Evolutionary conservation across 2,113 vertebrate genomes (phyloP).

Genomic region (Gambusia holbrooki): DNA sequence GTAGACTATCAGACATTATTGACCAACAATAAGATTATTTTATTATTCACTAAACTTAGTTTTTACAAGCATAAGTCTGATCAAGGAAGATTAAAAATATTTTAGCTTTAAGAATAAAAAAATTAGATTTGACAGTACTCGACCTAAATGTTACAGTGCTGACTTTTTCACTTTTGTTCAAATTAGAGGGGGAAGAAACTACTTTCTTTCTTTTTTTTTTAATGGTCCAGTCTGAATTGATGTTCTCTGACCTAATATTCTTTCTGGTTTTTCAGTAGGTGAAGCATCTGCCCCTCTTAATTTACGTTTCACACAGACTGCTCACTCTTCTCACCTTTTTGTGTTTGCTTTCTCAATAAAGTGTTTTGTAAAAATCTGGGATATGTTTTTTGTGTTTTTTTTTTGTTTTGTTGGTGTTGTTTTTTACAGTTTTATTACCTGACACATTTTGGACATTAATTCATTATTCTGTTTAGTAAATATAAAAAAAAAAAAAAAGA

Average conservation of each 20-base stretch:
- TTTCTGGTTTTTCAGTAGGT: constrained; percentile 67
- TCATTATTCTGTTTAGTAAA: no score
- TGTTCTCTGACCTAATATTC: constrained; percentile 48
- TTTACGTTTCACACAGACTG: constrained; percentile 42
- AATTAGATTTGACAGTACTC: no score
- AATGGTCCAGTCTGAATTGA: constrained; percentile 32
- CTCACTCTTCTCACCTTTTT: neutral
- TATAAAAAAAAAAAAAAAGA: no score
- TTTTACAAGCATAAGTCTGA: no score
- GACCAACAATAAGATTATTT: no score
- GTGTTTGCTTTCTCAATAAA: constrained; percentile 61
- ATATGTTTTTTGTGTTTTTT: constrained; percentile 60
- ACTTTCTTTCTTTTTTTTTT: neutral
- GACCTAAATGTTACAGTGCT: no score
- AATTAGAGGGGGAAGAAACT: constrained; percentile 1
- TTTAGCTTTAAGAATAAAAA: no score
- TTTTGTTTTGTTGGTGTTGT: constrained; percentile 57
- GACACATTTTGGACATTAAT: no score
- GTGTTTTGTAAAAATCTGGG: constrained; percentile 57
- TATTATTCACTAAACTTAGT: no score
- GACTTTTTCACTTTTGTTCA: neutral
- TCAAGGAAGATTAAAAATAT: no score
- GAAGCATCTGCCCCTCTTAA: constrained; percentile 51
- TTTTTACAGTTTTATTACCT: neutral
- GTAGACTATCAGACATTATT: no score